Conservation (phyloP, 2,113 vertebrate species). For the Nannospalax galili region DNA sequence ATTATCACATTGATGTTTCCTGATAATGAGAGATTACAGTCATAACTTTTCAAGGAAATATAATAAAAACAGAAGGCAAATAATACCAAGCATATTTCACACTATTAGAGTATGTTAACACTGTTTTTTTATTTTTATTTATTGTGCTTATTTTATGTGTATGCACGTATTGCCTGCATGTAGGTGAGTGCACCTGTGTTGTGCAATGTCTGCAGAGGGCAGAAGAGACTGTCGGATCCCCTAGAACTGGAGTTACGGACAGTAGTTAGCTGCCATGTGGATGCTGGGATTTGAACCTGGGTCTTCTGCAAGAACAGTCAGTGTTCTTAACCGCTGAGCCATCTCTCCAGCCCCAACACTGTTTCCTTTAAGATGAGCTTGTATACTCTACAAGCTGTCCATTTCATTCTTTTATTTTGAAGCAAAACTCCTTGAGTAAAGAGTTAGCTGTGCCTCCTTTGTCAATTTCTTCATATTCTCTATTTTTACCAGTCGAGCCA, state of each 20-base stretch:
- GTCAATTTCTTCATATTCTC: background rate
- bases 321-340: too few species aligned
- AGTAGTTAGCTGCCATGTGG: too few species aligned
- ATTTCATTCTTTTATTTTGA: background rate
- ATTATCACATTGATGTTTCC: background rate
- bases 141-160: too few species aligned
- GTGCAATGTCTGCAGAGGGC: too few species aligned
- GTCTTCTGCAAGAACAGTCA: too few species aligned
- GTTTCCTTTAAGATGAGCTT: background rate
- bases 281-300: too few species aligned
- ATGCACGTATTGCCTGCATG: too few species aligned
- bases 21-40: background rate
- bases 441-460: background rate
- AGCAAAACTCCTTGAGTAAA: background rate
- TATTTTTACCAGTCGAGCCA: background rate
- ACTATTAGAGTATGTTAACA: background rate
- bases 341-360: too few species aligned
- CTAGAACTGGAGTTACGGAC: too few species aligned
- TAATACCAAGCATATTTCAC: background rate
- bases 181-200: too few species aligned
- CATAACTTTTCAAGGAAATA: background rate
- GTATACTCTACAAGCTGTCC: background rate
- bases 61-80: background rate
- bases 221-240: too few species aligned
- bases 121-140: too few species aligned